Evolutionary conservation across 2,113 vertebrate genomes (phyloP).

Genomic region (Pseudorhombus dupliciocellatus): DNA sequence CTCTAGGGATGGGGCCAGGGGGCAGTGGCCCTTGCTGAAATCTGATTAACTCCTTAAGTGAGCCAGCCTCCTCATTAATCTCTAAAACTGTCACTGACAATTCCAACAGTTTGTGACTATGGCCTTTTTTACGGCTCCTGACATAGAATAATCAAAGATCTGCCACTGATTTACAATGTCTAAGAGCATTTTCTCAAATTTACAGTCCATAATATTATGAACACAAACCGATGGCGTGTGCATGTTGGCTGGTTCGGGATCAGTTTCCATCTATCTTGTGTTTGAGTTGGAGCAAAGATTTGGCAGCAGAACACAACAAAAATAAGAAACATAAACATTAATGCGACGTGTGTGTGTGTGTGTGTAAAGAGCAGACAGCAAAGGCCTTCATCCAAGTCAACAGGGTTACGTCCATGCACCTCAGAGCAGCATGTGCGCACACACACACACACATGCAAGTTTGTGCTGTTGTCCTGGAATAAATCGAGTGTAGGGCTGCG

Average conservation of each 20-base stretch:
- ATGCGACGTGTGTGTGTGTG: slow-evolving; percentile 39
- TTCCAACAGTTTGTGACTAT: not conserved
- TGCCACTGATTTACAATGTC: not conserved
- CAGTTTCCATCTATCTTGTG: slow-evolving; percentile 38
- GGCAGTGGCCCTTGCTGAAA: not conserved
- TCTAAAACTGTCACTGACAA: too few species aligned
- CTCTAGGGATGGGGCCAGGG: not conserved
- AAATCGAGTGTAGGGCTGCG: slow-evolving; percentile 76
- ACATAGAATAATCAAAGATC: not conserved
- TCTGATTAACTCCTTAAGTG: not conserved
- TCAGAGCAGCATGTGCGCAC: slow-evolving; percentile 71
- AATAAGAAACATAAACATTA: slow-evolving; percentile 64
- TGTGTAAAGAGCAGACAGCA: not conserved
- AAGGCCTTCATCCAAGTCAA: slow-evolving; percentile 63
- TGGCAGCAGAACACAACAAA: slow-evolving; percentile 67
- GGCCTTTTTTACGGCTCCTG: not conserved
- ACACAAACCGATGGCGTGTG: not conserved
- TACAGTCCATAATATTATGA: slow-evolving; percentile 9
- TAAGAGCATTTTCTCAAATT: slow-evolving; percentile 1
- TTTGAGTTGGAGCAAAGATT: slow-evolving; percentile 56
- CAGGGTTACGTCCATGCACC: slow-evolving; percentile 59
- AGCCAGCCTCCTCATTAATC: too few species aligned
- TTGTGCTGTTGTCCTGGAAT: slow-evolving; percentile 81
- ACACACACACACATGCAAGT: slow-evolving; percentile 78
- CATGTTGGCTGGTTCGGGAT: slow-evolving; percentile 8